These are phyloP conservation scores for Gryon sp. DNA, from an alignment of 1,140 invertebrate genomes.

Conservation along the genomic window DNA sequence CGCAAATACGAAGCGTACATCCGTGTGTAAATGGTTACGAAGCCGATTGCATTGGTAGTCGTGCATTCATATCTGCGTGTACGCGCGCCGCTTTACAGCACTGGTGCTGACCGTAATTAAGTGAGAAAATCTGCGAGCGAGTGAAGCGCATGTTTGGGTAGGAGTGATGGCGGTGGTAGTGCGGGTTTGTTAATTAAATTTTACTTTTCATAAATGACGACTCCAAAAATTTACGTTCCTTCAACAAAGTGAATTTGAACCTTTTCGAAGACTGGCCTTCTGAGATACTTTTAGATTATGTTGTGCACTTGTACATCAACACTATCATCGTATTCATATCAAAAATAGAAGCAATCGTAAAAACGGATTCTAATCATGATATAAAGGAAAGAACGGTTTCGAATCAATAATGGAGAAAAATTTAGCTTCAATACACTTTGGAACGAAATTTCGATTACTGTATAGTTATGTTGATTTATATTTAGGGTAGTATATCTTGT, in stretches of 20 bases:
- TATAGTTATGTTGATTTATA: too few species aligned
- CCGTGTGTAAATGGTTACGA: slow-evolving; percentile 55
- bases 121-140: slow-evolving; percentile 53
- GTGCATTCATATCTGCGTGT: slow-evolving; percentile 49
- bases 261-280: slow-evolving; percentile 15
- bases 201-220: slow-evolving; percentile 54
- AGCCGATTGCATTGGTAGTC: slow-evolving; percentile 48
- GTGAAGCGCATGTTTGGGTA: slow-evolving; percentile 23
- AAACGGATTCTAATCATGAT: too few species aligned
- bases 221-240: slow-evolving; percentile 11
- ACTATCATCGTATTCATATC: too few species aligned
- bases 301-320: too few species aligned
- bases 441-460: too few species aligned
- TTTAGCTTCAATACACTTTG: too few species aligned
- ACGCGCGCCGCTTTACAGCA: slow-evolving; percentile 44
- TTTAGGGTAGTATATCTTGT: too few species aligned
- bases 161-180: too few species aligned
- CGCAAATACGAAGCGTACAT: slow-evolving; percentile 53
- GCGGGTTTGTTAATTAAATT: slow-evolving; percentile 64
- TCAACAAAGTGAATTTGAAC: slow-evolving; percentile 40
- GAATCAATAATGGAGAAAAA: too few species aligned
- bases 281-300: slow-evolving; percentile 21
- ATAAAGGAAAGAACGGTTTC: too few species aligned
- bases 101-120: slow-evolving; percentile 56
- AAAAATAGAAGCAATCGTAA: too few species aligned